Percentiles rank a stretch among this genome's conserved stretches.
Evolutionary conservation across 2,888 invertebrate species (phyloP).

Genomic region (Blera fallax): DNA sequence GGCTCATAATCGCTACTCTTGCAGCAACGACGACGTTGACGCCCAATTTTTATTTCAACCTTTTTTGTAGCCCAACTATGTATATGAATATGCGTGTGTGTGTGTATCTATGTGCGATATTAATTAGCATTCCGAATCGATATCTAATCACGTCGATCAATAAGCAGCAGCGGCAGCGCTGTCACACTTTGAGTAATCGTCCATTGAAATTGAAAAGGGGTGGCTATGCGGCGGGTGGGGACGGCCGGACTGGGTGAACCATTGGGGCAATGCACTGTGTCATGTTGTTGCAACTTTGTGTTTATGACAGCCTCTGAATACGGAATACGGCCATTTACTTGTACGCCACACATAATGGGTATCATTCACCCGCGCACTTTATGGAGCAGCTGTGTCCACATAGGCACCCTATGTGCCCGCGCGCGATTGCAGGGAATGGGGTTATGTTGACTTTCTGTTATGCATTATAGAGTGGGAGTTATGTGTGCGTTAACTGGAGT

Average conservation of each 20-base stretch:
- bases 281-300: slow-evolving; percentile 57
- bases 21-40: slow-evolving; percentile 42
- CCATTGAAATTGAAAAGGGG: slow-evolving; percentile 39
- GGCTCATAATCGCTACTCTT: slow-evolving; percentile 47
- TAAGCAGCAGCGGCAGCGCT: slow-evolving; percentile 65
- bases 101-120: slow-evolving; percentile 58
- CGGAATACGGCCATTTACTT: slow-evolving; percentile 42
- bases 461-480: slow-evolving; percentile 30
- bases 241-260: slow-evolving; percentile 17
- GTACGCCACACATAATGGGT: slow-evolving; percentile 27
- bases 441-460: slow-evolving; percentile 62
- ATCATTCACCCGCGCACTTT: slow-evolving; percentile 38
- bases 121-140: slow-evolving; percentile 71
- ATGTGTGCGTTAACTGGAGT: slow-evolving; percentile 15
- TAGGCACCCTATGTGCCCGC: background rate
- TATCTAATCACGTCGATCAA: slow-evolving; percentile 73
- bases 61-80: background rate
- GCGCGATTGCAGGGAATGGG: slow-evolving; percentile 42
- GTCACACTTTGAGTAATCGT: slow-evolving; percentile 70
- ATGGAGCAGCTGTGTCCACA: slow-evolving; percentile 64
- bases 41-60: background rate
- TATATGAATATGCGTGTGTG: slow-evolving; percentile 26
- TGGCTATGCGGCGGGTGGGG: background rate
- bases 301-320: slow-evolving; percentile 52
- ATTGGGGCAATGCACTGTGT: slow-evolving; percentile 67